Conservation (phyloP, 2,797 vertebrate genomes). For the Astyanax mexicanus region DNA sequence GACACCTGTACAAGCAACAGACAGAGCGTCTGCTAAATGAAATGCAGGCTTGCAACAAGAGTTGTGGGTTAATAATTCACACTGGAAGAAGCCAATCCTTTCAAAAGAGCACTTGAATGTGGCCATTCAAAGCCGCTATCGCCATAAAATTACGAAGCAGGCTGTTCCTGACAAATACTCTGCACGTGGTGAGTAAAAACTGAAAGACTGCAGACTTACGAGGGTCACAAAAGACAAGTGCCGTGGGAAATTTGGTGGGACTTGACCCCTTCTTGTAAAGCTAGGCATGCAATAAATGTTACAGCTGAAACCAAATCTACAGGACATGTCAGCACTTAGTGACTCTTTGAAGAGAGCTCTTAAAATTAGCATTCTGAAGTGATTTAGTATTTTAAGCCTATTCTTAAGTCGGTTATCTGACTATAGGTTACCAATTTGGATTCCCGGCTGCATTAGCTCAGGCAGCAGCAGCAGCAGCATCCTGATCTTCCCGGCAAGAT, state of each 20-base stretch:
- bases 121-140: conserved; percentile 2
- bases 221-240: not conserved
- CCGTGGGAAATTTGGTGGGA: not conserved
- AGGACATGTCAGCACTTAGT: not conserved
- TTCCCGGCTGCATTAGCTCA: not conserved
- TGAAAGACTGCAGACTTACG: conserved; percentile 56
- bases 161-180: not conserved
- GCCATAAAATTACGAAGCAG: conserved; percentile 3
- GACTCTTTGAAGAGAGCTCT: not conserved
- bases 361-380: too few species aligned
- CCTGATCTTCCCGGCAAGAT: not conserved
- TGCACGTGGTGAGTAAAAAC: conserved; percentile 31
- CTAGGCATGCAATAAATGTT: not conserved
- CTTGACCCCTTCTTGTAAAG: not conserved
- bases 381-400: too few species aligned
- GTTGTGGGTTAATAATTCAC: conserved; percentile 64
- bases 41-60: conserved; percentile 44
- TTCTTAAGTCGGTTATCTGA: too few species aligned
- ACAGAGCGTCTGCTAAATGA: conserved; percentile 62
- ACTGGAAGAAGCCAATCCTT: conserved; percentile 53
- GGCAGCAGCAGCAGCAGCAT: conserved; percentile 1
- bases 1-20: conserved; percentile 63
- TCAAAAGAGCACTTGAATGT: conserved; percentile 26
- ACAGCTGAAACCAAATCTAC: not conserved
- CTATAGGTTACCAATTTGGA: too few species aligned